Evolutionary conservation across 2,888 invertebrate genomes (phyloP).

Genomic region (Gisinianus flammeolus): DNA sequence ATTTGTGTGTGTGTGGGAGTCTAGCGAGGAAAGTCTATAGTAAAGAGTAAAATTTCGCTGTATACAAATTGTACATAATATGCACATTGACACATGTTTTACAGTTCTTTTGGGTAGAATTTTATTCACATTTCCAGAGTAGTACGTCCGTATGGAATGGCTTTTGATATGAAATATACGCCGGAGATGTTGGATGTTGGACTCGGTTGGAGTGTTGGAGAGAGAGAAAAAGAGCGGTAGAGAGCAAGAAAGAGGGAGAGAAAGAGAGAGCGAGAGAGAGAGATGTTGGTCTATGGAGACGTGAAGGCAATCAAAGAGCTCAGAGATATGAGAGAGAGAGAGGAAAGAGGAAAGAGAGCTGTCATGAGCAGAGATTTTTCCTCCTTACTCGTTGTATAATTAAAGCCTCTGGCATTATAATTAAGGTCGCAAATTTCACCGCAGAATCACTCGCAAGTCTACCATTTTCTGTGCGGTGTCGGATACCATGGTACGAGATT

Average conservation of each 20-base stretch:
- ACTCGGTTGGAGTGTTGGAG: not conserved
- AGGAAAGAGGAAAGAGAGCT: slow-evolving; percentile 30
- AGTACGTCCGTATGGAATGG: no score
- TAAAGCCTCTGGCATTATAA: slow-evolving; percentile 47
- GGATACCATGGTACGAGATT: no score
- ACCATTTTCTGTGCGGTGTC: slow-evolving; percentile 8
- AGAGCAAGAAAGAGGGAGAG: not conserved
- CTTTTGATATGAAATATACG: no score
- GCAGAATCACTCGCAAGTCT: slow-evolving; percentile 21
- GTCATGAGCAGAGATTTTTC: slow-evolving; percentile 44
- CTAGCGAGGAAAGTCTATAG: no score
- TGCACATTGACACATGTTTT: no score
- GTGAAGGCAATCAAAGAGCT: slow-evolving; percentile 26
- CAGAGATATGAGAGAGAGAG: slow-evolving; percentile 15
- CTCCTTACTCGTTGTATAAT: slow-evolving; percentile 33
- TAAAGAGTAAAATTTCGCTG: no score
- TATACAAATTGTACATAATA: no score
- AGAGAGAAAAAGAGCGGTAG: not conserved
- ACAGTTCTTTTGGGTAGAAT: no score
- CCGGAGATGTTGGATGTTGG: no score
- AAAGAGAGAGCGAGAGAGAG: not conserved
- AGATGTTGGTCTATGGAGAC: slow-evolving; percentile 10
- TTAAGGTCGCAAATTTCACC: slow-evolving; percentile 49
- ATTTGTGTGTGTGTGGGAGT: no score
- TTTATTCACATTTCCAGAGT: no score